Evolutionary conservation across 2,888 invertebrate species (phyloP).

Genomic region (Pteria penguin): DNA sequence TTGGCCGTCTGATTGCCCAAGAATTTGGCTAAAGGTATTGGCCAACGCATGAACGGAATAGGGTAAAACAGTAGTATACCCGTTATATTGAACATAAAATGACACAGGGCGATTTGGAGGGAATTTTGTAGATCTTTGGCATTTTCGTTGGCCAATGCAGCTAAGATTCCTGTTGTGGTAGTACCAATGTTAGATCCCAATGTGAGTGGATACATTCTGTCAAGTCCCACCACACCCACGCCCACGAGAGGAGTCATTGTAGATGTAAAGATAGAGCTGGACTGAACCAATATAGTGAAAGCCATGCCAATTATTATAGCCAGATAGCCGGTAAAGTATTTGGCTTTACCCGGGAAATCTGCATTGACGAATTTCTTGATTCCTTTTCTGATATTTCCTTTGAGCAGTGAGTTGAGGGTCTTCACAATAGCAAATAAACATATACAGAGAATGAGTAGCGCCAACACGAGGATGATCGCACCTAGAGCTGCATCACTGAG

Average conservation of each 20-base stretch:
- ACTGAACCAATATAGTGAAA: conserved; percentile 74
- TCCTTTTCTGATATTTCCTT: conserved; percentile 69
- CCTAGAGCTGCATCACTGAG: conserved; percentile 66
- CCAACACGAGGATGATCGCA: conserved; percentile 61
- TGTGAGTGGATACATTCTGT: conserved; percentile 75
- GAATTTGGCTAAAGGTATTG: conserved; percentile 81
- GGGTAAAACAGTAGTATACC: conserved; percentile 83
- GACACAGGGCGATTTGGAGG: conserved; percentile 82
- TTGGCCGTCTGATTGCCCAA: conserved; percentile 82
- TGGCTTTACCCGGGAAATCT: conserved; percentile 70
- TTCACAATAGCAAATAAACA: conserved; percentile 74
- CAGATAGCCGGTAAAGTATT: conserved; percentile 72
- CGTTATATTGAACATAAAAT: conserved; percentile 83
- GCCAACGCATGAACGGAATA: conserved; percentile 82
- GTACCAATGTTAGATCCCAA: conserved; percentile 77
- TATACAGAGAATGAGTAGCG: conserved; percentile 65
- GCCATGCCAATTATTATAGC: conserved; percentile 70
- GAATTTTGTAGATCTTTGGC: conserved; percentile 27
- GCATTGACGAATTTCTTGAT: conserved; percentile 71
- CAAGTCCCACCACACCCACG: conserved; percentile 69
- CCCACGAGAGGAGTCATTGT: conserved; percentile 76
- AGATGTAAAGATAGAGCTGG: conserved; percentile 75
- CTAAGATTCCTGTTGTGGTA: conserved; percentile 75
- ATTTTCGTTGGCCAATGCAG: conserved; percentile 63
- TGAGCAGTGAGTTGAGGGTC: conserved; percentile 68